A percentile compares a stretch with the other conserved stretches of the same genome.
phyloP scores from a whole-genome alignment of 2,797 vertebrate species.

The Tamandua tetradactyla region DNA sequence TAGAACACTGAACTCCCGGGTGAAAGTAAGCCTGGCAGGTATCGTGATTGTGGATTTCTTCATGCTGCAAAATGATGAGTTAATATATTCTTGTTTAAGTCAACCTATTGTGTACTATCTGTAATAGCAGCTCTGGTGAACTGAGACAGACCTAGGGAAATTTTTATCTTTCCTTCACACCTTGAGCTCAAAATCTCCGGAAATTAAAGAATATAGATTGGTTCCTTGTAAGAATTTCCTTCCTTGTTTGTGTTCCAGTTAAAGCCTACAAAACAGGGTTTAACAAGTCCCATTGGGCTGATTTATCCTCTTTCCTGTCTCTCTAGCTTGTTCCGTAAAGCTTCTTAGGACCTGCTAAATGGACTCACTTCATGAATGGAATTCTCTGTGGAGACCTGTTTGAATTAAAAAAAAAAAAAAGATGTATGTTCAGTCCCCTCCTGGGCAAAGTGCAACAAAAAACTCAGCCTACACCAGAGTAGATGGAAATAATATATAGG shows the following conservation, averaged over 20 bases:
- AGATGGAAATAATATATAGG: neutral
- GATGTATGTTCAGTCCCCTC: neutral
- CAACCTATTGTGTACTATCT: too few relatives aligned
- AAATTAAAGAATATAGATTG: neutral
- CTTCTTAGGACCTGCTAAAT: neutral
- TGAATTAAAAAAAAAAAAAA: neutral
- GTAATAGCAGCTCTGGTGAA: too few relatives aligned
- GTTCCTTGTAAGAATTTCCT: neutral
- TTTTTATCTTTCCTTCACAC: neutral
- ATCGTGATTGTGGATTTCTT: too few relatives aligned
- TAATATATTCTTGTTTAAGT: too few relatives aligned
- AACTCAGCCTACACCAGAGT: neutral
- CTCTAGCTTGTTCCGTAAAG: neutral
- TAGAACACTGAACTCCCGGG: too few relatives aligned
- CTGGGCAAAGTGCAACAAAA: neutral
- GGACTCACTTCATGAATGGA: neutral
- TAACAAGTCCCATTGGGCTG: conserved; percentile 54
- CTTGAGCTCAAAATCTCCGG: neutral
- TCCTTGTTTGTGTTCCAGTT: neutral
- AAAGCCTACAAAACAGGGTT: neutral
- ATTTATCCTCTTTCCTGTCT: neutral
- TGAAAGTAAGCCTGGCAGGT: too few relatives aligned
- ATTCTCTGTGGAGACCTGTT: neutral
- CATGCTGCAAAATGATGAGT: too few relatives aligned
- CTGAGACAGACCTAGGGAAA: neutral